Evolutionary conservation across 2,888 invertebrate genomes (phyloP).

Genomic region (Masnerella sp.): DNA sequence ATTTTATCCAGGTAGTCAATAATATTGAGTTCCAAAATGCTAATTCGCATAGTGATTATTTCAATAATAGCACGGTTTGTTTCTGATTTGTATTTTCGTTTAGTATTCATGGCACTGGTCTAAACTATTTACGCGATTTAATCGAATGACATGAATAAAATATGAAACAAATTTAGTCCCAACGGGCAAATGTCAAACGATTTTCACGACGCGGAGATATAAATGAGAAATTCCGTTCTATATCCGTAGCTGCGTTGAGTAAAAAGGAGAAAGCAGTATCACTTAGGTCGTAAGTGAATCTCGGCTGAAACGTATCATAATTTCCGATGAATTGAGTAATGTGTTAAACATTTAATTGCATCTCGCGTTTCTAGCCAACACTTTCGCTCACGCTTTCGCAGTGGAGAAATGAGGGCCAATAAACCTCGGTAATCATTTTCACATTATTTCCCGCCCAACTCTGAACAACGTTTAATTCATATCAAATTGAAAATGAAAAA

Average conservation of each 20-base stretch:
- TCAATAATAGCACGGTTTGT: not conserved
- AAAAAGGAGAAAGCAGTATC: not conserved
- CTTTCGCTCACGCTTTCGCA: constrained; percentile 27
- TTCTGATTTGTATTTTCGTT: constrained; percentile 1
- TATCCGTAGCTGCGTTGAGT: not conserved
- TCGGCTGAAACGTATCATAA: constrained; percentile 28
- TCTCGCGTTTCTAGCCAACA: constrained; percentile 22
- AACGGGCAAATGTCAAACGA: not conserved
- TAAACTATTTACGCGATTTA: not conserved
- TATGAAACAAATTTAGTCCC: constrained; percentile 4
- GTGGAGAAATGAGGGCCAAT: constrained; percentile 20
- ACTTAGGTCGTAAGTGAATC: constrained; percentile 22
- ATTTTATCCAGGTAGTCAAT: no score
- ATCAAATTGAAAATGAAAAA: no score
- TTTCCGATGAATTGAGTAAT: constrained; percentile 32
- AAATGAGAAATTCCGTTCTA: not conserved
- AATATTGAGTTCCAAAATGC: no score
- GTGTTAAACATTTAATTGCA: constrained; percentile 45
- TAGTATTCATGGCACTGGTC: not conserved
- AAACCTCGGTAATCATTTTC: constrained; percentile 31
- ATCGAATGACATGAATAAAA: constrained; percentile 4
- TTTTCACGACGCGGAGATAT: not conserved
- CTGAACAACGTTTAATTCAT: no score
- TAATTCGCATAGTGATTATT: constrained; percentile 9
- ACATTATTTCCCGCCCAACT: constrained; percentile 20